These are phyloP conservation scores for Diplazon laetatorius DNA, from an alignment of 2,888 invertebrate species.

Conservation along the genomic window DNA sequence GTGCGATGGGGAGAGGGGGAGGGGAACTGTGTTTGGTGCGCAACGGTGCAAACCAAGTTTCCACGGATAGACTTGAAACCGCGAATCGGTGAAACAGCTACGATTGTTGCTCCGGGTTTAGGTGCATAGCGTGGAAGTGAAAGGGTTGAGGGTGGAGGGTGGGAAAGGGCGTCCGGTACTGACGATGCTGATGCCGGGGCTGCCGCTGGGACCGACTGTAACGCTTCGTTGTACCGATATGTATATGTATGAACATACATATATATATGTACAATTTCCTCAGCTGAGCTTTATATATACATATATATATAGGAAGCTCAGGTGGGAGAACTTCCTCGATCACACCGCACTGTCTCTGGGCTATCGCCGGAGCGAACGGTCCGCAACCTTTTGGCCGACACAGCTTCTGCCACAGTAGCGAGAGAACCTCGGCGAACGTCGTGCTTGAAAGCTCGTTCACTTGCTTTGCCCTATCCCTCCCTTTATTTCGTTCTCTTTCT, in stretches of 20 bases:
- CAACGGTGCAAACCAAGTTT: constrained; percentile 71
- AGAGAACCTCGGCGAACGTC: not conserved
- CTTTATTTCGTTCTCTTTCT: no score
- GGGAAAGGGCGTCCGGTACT: constrained; percentile 34
- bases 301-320: not conserved
- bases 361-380: constrained; percentile 30
- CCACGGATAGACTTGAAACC: constrained; percentile 70
- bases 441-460: constrained; percentile 42
- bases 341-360: constrained; percentile 35
- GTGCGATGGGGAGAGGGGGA: no score
- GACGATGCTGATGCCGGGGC: constrained; percentile 32
- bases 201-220: not conserved
- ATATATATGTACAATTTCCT: no score
- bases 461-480: no score
- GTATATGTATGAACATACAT: no score
- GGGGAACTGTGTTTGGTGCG: constrained; percentile 66
- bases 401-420: constrained; percentile 13
- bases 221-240: not conserved
- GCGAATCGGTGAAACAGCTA: constrained; percentile 72
- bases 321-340: constrained; percentile 36
- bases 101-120: constrained; percentile 29
- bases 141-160: constrained; percentile 21
- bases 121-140: constrained; percentile 28
- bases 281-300: no score
- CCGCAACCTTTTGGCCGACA: constrained; percentile 25